A percentile compares a stretch with the other conserved stretches of the same genome.
These are phyloP conservation scores for Caenorhabditis becei DNA, from an alignment of 2,888 invertebrate genomes.

Conservation along the genomic window DNA sequence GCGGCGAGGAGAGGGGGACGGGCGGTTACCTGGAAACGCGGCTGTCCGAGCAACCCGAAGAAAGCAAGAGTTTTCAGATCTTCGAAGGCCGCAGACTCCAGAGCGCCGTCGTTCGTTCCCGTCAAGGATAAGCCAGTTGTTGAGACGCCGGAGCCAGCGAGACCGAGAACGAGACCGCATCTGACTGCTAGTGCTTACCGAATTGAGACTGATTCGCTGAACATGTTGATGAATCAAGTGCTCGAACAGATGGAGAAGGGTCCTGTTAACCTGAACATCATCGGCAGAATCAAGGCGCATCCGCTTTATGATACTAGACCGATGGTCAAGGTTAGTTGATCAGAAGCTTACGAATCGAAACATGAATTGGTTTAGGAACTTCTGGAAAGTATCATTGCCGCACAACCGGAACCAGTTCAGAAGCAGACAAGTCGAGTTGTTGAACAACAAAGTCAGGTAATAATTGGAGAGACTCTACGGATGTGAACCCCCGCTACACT, in stretches of 20 bases:
- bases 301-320: constrained; percentile 79
- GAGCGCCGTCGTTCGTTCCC: constrained; percentile 73
- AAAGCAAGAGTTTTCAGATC: constrained; percentile 21
- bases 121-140: constrained; percentile 58
- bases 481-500: background rate
- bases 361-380: constrained; percentile 37
- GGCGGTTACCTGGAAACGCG: constrained; percentile 45
- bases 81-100: constrained; percentile 44
- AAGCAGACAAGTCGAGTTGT: constrained; percentile 78
- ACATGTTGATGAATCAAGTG: constrained; percentile 81
- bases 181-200: constrained; percentile 69
- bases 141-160: constrained; percentile 39
- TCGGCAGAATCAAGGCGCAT: constrained; percentile 79
- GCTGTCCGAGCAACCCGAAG: background rate
- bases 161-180: constrained; percentile 46
- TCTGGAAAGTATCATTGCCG: constrained; percentile 71
- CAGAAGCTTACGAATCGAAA: background rate
- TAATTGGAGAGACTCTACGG: constrained; percentile 4
- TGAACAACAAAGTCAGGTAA: constrained; percentile 69
- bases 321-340: constrained; percentile 76
- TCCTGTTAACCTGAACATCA: constrained; percentile 79
- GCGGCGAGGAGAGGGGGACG: background rate
- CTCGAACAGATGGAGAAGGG: constrained; percentile 81
- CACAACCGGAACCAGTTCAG: constrained; percentile 77
- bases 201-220: constrained; percentile 79